A percentile compares a stretch with the other conserved stretches of the same genome.
phyloP scores from a whole-genome alignment of 1,140 invertebrate genomes.

The Pseudomyrmex gracilis region DNA sequence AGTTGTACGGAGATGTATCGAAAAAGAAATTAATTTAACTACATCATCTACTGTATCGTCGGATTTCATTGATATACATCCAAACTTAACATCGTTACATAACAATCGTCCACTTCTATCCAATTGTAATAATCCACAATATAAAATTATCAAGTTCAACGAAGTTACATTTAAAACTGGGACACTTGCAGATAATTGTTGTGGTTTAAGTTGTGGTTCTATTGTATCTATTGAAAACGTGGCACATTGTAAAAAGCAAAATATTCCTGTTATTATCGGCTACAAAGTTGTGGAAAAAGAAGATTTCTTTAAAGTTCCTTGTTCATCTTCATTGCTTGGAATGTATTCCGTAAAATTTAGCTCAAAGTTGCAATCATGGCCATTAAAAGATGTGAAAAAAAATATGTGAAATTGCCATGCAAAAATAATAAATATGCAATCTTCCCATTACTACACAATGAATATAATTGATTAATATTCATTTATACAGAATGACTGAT shows the following conservation, averaged over 20 bases:
- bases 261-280: constrained; percentile 2
- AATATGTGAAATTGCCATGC: constrained; percentile 3
- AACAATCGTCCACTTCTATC: neutral
- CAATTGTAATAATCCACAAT: constrained; percentile 3
- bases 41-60: neutral
- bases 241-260: neutral
- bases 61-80: neutral
- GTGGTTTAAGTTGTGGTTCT: neutral
- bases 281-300: neutral
- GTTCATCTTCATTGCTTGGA: neutral
- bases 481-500: neutral
- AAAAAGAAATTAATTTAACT: neutral
- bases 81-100: constrained; percentile 6
- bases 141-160: constrained; percentile 16
- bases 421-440: constrained; percentile 6
- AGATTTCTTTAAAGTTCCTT: neutral
- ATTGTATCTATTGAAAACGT: constrained; percentile 11
- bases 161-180: no score
- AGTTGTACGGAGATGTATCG: neutral
- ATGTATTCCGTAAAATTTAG: neutral
- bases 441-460: constrained; percentile 25
- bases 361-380: constrained; percentile 3
- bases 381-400: neutral
- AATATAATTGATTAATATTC: neutral
- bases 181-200: neutral